Percentiles rank a stretch among this genome's conserved stretches.
Evolutionary conservation across 2,888 invertebrate species (phyloP).

Genomic region (Flexamia atlantica): DNA sequence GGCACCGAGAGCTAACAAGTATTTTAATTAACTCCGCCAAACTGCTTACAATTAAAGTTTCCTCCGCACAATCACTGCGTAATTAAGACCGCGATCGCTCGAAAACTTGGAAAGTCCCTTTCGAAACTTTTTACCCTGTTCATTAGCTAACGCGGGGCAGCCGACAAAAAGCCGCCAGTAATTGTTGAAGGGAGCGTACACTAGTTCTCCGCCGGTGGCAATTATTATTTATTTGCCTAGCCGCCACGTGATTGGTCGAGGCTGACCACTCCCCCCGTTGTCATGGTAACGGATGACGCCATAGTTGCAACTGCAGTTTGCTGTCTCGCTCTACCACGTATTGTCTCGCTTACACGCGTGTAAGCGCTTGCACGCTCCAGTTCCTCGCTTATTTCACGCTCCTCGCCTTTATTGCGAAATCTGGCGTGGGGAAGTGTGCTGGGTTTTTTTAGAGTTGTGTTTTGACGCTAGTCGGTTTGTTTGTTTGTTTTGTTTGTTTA

Average conservation of each 20-base stretch:
- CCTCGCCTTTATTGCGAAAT: background rate
- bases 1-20: too few relatives aligned
- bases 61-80: conserved; percentile 10
- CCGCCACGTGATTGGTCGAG: conserved; percentile 63
- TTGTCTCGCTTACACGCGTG: background rate
- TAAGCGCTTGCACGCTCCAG: background rate
- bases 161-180: conserved; percentile 2
- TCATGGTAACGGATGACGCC: conserved; percentile 64
- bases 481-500: too few relatives aligned
- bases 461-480: too few relatives aligned
- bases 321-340: conserved; percentile 20
- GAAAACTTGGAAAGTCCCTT: conserved; percentile 20
- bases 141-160: background rate
- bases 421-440: too few relatives aligned
- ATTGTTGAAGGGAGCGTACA: background rate
- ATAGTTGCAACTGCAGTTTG: conserved; percentile 57
- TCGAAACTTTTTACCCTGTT: conserved; percentile 15
- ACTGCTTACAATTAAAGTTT: conserved; percentile 35
- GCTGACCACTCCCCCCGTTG: conserved; percentile 66
- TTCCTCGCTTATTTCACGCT: conserved; percentile 1
- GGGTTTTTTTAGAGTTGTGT: too few relatives aligned
- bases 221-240: conserved; percentile 52
- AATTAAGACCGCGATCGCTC: conserved; percentile 5
- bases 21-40: conserved; percentile 41
- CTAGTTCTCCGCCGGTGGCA: background rate